Conservation (phyloP, 2,113 vertebrate genomes). For the Archilochus colubris region DNA sequence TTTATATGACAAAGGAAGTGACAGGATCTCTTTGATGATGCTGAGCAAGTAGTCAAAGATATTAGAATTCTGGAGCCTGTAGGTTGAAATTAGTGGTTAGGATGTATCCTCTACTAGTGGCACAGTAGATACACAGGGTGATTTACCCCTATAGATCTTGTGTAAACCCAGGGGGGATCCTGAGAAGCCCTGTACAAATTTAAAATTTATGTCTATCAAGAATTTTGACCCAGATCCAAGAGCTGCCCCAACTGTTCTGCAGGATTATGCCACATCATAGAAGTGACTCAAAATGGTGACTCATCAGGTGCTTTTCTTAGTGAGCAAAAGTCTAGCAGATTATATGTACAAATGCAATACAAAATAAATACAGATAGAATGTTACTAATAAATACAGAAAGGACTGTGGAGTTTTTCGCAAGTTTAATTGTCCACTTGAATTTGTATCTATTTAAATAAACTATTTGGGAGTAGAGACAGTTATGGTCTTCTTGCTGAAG, state of each 20-base stretch:
- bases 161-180: background rate
- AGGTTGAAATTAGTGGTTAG: background rate
- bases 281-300: background rate
- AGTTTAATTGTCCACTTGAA: background rate
- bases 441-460: background rate
- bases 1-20: slow-evolving; percentile 50
- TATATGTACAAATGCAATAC: background rate
- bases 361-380: background rate
- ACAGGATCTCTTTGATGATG: slow-evolving; percentile 8
- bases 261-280: background rate
- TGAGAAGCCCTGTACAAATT: background rate
- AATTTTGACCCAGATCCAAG: background rate
- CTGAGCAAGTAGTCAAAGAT: background rate
- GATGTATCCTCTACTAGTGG: background rate
- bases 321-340: background rate
- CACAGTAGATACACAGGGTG: background rate
- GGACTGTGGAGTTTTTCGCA: background rate
- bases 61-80: background rate
- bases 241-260: background rate
- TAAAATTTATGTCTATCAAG: background rate
- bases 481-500: background rate
- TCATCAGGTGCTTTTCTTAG: background rate
- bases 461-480: background rate
- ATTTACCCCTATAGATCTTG: background rate
- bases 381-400: background rate